Evolutionary conservation across 2,113 vertebrate species (phyloP).

Genomic region (Rhea americana): DNA sequence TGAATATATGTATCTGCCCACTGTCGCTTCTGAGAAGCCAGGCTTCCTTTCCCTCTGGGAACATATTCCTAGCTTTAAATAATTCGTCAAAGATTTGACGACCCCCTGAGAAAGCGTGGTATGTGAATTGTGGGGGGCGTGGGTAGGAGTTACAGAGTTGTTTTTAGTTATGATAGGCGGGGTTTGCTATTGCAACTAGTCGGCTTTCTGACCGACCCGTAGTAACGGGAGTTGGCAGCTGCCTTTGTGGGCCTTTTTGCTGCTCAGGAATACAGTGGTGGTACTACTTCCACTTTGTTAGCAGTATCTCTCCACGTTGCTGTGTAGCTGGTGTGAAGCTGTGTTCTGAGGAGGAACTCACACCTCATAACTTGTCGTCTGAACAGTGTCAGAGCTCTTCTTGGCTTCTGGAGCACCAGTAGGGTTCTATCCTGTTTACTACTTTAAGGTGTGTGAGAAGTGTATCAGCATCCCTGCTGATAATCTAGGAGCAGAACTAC

Average conservation of each 20-base stretch:
- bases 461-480: neutral
- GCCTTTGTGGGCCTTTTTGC: neutral
- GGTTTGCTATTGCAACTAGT: neutral
- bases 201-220: neutral
- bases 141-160: neutral
- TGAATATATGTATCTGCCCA: neutral
- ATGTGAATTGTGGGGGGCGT: neutral
- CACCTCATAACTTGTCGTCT: rapidly evolving
- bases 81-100: neutral
- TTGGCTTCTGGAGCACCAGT: neutral
- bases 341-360: neutral
- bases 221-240: neutral
- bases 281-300: neutral
- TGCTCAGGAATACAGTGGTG: neutral
- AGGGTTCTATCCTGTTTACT: neutral
- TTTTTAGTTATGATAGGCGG: neutral
- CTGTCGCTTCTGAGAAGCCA: neutral
- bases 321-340: neutral
- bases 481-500: neutral
- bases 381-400: neutral
- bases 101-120: neutral
- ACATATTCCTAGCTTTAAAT: neutral
- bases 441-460: neutral
- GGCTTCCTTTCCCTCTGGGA: neutral
- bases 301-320: rapidly evolving